Percentiles rank a stretch among this genome's conserved stretches.
These are phyloP conservation scores for Tipula lateralis DNA, from an alignment of 2,888 invertebrate species.

Conservation along the genomic window DNA sequence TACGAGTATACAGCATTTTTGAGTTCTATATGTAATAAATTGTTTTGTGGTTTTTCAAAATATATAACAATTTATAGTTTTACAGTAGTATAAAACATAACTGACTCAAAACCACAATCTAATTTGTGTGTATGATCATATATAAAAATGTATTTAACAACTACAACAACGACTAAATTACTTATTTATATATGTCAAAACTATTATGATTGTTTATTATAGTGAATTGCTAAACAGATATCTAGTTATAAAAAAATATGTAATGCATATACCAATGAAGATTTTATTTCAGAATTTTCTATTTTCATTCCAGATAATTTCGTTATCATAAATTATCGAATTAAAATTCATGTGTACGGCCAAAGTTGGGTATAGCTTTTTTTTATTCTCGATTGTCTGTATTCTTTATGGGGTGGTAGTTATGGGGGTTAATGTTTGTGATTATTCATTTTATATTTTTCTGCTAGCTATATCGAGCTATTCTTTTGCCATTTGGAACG, in stretches of 20 bases:
- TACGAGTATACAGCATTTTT: neutral
- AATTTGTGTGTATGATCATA: neutral
- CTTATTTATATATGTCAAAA: neutral
- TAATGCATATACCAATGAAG: neutral
- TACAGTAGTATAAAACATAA: neutral
- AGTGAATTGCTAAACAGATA: neutral
- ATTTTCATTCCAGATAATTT: neutral
- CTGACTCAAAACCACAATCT: neutral
- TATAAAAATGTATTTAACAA: neutral
- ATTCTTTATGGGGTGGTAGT: neutral
- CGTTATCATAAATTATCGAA: neutral
- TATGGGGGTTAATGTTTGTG: neutral
- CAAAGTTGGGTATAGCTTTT: too few relatives aligned
- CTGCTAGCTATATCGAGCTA: neutral
- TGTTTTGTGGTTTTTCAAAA: neutral
- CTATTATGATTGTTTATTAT: neutral
- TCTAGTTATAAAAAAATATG: neutral
- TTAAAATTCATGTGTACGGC: neutral
- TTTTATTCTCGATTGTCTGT: neutral
- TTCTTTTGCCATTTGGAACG: neutral
- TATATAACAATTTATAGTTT: neutral
- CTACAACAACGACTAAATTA: neutral
- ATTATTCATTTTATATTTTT: neutral
- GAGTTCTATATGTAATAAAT: neutral
- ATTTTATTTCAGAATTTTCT: neutral